Evolutionary conservation across 2,113 vertebrate species (phyloP).

Genomic region (Etia nguti): DNA sequence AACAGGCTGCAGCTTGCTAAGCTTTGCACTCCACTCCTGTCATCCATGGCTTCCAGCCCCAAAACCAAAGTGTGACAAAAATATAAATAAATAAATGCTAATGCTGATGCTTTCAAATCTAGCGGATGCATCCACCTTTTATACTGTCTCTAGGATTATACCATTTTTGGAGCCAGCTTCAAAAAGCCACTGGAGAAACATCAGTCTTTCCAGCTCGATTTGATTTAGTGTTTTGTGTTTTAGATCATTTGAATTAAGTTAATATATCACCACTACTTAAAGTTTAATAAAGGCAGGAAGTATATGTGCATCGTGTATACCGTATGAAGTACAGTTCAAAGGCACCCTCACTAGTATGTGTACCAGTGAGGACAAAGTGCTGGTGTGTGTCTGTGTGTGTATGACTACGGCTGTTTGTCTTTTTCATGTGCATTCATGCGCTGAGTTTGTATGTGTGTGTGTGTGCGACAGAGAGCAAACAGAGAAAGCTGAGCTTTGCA

Average conservation of each 20-base stretch:
- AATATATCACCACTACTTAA: not conserved
- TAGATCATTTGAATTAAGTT: not conserved
- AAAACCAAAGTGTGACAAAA: not conserved
- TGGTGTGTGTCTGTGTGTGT: not conserved
- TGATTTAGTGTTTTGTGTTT: not conserved
- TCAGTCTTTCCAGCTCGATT: not conserved
- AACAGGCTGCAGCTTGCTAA: not conserved
- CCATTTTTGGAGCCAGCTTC: not conserved
- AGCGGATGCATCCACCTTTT: not conserved
- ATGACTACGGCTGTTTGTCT: not conserved
- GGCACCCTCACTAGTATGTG: not conserved
- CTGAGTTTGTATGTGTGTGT: not conserved
- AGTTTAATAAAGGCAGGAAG: not conserved
- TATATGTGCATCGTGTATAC: not conserved
- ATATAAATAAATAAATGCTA: not conserved
- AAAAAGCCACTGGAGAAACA: not conserved
- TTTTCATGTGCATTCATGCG: not conserved
- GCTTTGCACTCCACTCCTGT: not conserved
- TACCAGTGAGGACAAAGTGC: not conserved
- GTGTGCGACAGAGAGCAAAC: constrained; percentile 21
- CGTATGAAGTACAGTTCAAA: not conserved
- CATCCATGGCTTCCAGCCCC: not conserved
- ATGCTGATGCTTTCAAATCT: not conserved
- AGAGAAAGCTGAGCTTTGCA: constrained; percentile 33
- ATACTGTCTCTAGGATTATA: not conserved